Evolutionary conservation across 2,797 vertebrate genomes (phyloP), one percentile per base, ranked within the genome.

Genomic region (Takifugu rubripes): DNA sequence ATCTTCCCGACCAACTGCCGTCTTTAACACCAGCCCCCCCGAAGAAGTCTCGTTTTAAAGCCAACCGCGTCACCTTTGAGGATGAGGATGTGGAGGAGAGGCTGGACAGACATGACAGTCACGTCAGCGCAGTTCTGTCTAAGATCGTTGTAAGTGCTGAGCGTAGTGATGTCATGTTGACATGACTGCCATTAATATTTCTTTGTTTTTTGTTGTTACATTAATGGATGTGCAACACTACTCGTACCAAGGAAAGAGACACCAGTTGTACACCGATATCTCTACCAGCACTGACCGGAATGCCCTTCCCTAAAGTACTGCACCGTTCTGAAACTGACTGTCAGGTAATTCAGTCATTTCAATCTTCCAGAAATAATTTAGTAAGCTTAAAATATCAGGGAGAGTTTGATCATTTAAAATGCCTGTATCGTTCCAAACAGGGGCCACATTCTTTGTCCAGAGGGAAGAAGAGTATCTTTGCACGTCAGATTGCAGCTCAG

Each of bases 391-490:
- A 27, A 1, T 1, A 36, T 29, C 9, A 25, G 12, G 21, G 21
- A 48, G n/a, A 11, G 25, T 48, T 48, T 25, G n/a, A 48, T 24
- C 21, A 4, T n/a, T 21, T 21, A 46, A 21, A 21, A 46, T 4
- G 4, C 31, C 2, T 10, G 6, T 33, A 44, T 44, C 43, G 7
- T 44, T 44, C 15, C n/a, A 17, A 48, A 11, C 57, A 82, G 85
- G 65, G 54, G 21, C 72, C 74, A 26, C 55, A 52, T 53, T 69
- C 74, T 3, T 67, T 64, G 25, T 47, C 75, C 43, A 84, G 82
- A 79, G 91, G 82, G 53, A 94, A 84, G 77, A 94, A 85, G 84
- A 99, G 96, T 66, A 95, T 99, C 83, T 99, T 99, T 90, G 95
- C 96, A 15, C 90, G 91, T 59, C 95, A 98, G 78, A 93, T 98